Percentiles rank a stretch among this genome's conserved stretches.
These are phyloP conservation scores for Gymnoscopelus braueri DNA, from an alignment of 2,797 vertebrate species.

Conservation along the genomic window DNA sequence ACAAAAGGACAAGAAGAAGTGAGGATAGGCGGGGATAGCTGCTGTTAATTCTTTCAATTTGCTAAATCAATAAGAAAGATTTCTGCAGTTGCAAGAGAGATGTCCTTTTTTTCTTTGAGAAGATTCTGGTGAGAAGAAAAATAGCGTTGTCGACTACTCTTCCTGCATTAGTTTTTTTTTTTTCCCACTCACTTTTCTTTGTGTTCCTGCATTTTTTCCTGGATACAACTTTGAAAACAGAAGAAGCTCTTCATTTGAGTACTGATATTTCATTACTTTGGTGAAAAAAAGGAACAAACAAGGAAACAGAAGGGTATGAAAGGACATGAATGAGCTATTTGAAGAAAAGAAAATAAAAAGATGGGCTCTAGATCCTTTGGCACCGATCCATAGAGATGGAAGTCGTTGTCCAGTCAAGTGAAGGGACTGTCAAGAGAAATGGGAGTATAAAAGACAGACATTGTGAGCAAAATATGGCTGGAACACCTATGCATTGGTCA, in stretches of 20 bases:
- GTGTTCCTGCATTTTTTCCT: constrained; percentile 72
- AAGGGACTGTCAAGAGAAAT: constrained; percentile 42
- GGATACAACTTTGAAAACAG: constrained; percentile 80
- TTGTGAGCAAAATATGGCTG: constrained; percentile 52
- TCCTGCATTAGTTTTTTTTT: constrained; percentile 81
- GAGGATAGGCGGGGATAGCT: constrained; percentile 67
- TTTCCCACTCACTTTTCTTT: constrained; percentile 66
- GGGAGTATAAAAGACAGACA: constrained; percentile 39
- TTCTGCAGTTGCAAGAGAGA: constrained; percentile 79
- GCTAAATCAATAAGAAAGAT: constrained; percentile 76
- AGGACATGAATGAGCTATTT: constrained; percentile 72
- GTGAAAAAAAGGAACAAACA: constrained; percentile 46
- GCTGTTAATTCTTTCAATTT: constrained; percentile 76
- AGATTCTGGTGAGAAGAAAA: constrained; percentile 79
- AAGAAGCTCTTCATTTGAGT: constrained; percentile 77
- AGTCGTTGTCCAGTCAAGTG: constrained; percentile 42
- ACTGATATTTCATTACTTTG: constrained; percentile 76
- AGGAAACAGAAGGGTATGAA: constrained; percentile 62
- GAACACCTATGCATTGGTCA: constrained; percentile 67
- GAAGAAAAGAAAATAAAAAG: constrained; percentile 54
- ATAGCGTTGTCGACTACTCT: constrained; percentile 78
- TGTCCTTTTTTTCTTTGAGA: constrained; percentile 81
- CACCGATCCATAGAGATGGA: constrained; percentile 67
- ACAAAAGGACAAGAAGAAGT: constrained; percentile 97
- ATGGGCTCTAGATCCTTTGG: constrained; percentile 73